phyloP scores from a whole-genome alignment of 2,113 vertebrate species.

The Corythaixoides concolor region DNA sequence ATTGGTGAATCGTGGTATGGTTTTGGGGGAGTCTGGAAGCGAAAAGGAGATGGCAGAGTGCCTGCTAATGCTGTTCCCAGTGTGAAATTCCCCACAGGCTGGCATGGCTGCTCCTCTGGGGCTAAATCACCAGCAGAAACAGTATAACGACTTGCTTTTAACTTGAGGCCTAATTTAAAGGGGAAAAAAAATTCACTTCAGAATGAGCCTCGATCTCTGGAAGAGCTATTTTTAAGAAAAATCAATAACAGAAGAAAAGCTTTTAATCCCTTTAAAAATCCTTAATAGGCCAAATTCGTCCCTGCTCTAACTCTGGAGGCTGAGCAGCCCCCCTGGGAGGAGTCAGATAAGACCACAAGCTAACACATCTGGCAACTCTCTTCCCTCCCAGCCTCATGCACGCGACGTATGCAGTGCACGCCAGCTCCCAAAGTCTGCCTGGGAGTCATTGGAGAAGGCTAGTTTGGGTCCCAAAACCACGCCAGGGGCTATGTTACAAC shows the following conservation, averaged over 20 bases:
- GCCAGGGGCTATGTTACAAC: background rate
- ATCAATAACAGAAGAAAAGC: background rate
- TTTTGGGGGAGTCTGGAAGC: background rate
- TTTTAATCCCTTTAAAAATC: background rate
- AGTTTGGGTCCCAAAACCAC: background rate
- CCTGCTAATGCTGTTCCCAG: background rate
- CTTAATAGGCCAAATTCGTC: background rate
- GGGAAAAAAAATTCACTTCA: background rate
- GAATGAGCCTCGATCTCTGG: background rate
- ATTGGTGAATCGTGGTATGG: background rate
- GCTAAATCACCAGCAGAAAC: background rate
- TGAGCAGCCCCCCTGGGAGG: background rate
- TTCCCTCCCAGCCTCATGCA: background rate
- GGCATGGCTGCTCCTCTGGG: fast-evolving
- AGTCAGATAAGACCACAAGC: background rate
- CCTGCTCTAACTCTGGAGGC: background rate
- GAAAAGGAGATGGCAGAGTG: background rate
- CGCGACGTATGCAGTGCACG: fast-evolving
- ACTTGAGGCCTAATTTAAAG: background rate
- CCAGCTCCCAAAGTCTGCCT: background rate
- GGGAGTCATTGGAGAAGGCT: background rate
- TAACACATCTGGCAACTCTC: background rate
- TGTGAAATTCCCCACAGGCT: background rate
- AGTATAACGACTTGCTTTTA: background rate
- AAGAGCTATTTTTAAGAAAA: background rate